Conservation (phyloP, 2,888 invertebrate species). For the Pedicia rivosa region DNA sequence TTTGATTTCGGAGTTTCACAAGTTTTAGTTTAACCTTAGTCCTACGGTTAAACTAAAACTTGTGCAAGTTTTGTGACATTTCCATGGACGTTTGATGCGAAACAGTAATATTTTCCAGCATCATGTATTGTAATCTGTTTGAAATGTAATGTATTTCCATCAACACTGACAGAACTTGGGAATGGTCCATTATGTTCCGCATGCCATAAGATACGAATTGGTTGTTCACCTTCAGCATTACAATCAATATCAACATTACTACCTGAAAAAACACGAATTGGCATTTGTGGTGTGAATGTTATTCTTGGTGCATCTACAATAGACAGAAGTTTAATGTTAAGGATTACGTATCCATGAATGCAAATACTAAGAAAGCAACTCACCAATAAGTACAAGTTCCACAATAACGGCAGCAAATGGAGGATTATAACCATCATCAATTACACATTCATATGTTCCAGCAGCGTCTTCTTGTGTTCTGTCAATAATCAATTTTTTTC, state of each 20-base stretch:
- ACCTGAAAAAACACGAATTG: conserved; percentile 39
- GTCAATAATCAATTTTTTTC: conserved; percentile 20
- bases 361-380: not conserved
- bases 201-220: conserved; percentile 30
- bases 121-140: conserved; percentile 51
- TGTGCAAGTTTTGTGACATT: conserved; percentile 61
- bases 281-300: conserved; percentile 26
- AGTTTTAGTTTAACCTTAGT: conserved; percentile 76
- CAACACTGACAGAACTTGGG: conserved; percentile 41
- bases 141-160: conserved; percentile 45
- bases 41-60: conserved; percentile 64
- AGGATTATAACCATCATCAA: conserved; percentile 15
- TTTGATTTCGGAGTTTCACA: too few relatives aligned
- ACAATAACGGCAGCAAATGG: conserved; percentile 15
- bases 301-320: conserved; percentile 20
- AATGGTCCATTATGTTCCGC: conserved; percentile 26
- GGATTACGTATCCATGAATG: not conserved
- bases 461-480: conserved; percentile 20
- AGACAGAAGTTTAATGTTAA: conserved; percentile 2
- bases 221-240: conserved; percentile 44
- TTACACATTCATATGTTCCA: conserved; percentile 26
- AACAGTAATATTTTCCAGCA: conserved; percentile 63
- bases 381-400: conserved; percentile 10
- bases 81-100: conserved; percentile 55
- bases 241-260: conserved; percentile 49